phyloP scores from a whole-genome alignment of 2,113 vertebrate species.

The Danionella cerebrum region DNA sequence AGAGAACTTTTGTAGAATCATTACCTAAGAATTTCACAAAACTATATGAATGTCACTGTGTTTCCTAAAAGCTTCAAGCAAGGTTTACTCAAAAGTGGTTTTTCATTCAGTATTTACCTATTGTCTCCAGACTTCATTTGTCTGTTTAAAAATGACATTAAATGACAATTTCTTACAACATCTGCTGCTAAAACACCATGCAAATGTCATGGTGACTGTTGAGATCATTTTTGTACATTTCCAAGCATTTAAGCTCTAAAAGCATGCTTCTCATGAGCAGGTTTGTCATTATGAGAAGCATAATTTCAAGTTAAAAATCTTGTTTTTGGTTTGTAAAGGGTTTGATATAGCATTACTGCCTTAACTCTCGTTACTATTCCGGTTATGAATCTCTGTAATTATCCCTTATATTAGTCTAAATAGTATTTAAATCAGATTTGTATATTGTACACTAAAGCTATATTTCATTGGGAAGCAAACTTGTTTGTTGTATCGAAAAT shows the following conservation, averaged over 20 bases:
- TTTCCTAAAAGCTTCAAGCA: no score
- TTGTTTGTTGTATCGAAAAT: slow-evolving; percentile 49
- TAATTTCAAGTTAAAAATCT: no score
- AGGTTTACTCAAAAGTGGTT: no score
- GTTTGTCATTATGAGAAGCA: no score
- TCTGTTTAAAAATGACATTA: no score
- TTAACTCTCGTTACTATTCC: slow-evolving; percentile 30
- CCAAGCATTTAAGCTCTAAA: neutral
- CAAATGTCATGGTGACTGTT: neutral
- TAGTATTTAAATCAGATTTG: slow-evolving; percentile 58
- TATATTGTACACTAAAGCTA: slow-evolving; percentile 49
- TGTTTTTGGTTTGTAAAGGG: slow-evolving; percentile 9
- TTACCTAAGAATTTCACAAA: no score
- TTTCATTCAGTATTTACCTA: no score
- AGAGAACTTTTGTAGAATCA: no score
- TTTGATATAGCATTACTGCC: neutral
- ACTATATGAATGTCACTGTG: no score
- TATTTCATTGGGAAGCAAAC: slow-evolving; percentile 38
- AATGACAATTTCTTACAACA: neutral
- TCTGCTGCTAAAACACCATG: neutral
- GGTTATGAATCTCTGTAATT: slow-evolving; percentile 32
- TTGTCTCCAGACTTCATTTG: no score
- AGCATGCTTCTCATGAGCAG: no score
- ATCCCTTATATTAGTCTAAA: slow-evolving; percentile 37
- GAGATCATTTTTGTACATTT: neutral